Base-by-base conservation (phyloP, 2,797 vertebrate species). In the Fistularia tabacaria region DNA sequence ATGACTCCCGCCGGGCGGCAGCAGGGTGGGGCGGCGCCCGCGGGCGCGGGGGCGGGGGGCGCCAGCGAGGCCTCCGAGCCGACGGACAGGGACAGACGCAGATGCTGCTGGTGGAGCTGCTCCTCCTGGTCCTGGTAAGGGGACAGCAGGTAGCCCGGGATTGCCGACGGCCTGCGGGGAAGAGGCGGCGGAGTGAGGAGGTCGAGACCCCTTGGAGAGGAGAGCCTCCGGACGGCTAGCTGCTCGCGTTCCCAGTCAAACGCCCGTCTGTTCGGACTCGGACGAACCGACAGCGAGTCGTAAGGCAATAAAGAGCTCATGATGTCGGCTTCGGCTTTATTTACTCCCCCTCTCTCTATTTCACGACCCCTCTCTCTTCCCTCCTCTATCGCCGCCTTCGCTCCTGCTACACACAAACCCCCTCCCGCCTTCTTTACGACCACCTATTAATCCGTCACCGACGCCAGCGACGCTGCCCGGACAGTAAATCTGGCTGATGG, bases 271-370 rank as follows among this genome's bases (percentile, higher is more conserved):
- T 58, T 70, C 47, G 91, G 88, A 68, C 89, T 91, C 37, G 76
- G 85, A 46, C 85, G 81, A 49, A 81, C 83, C 14, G 89, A 86
- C 69, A 89, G 74, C 2, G 88, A 89, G 77, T 91, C 76, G 56
- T 86, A 89, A 15, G 84, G 80, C 42, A 88, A 72, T 79, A 85
- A 76, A 47, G 81, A 89, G 74, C 87, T 90, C 90, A 92, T 91
- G 76, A 59, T 84, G 53, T 59, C 10, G 14, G 9, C 73, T 69
- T 48, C 1, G 41, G 72, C 47, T 90, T 89, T 89, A 89, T 88
- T 74, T 73, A 56, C 70, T 66, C 55, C 57, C 47, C 48, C 66
- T 63, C 77, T 74, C 73, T 78, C 75, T 80, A 55, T 59, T 60
- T 51, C 14, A 57, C 70, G 49, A 77, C 52, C 59, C 58, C 70